These are phyloP conservation scores for Bombycilla garrulus DNA, from an alignment of 2,113 vertebrate genomes.

Conservation along the genomic window DNA sequence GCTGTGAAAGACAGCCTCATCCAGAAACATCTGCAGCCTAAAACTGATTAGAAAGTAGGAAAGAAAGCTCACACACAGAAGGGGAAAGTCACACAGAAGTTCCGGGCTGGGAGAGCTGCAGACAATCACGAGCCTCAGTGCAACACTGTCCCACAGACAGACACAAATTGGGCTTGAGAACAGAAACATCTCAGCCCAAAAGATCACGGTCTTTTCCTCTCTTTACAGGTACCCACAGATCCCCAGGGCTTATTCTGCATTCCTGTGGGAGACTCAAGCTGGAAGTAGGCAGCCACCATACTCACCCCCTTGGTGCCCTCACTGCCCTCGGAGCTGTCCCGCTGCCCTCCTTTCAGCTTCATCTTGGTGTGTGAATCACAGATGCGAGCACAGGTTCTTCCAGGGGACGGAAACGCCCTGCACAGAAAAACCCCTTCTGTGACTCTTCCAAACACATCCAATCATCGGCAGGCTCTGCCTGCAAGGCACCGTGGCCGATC, in stretches of 20 bases:
- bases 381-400: background rate
- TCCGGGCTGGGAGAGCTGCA: accelerated
- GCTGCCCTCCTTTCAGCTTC: background rate
- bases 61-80: background rate
- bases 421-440: background rate
- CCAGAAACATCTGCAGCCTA: background rate
- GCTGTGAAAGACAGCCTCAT: background rate
- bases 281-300: accelerated
- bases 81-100: background rate
- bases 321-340: accelerated
- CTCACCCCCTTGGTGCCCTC: conserved; percentile 47
- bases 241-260: accelerated
- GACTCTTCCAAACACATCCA: background rate
- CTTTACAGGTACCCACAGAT: background rate
- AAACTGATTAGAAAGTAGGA: background rate
- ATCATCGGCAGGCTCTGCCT: accelerated
- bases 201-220: background rate
- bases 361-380: background rate
- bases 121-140: background rate
- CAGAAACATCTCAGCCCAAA: accelerated
- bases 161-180: background rate
- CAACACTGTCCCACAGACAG: accelerated
- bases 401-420: background rate
- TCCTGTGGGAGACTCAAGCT: accelerated
- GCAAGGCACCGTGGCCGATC: accelerated